Conservation (phyloP, 35 echinoderm and acorn worm species). For the Ptychodera flava region DNA sequence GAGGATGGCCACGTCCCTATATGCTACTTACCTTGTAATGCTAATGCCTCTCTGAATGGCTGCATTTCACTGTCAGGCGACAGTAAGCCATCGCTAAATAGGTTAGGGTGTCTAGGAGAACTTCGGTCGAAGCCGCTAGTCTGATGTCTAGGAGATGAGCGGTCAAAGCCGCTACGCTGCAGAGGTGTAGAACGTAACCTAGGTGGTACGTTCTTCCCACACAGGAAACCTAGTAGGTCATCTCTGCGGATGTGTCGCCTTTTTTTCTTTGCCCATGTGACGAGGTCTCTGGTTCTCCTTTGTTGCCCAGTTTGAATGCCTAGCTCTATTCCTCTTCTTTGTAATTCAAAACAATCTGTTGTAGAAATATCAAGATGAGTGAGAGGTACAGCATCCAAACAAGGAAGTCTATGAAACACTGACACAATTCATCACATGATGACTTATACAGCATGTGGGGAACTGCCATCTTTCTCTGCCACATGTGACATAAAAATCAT, state of each 20-base stretch:
- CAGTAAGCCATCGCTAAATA: background rate
- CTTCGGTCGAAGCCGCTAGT: background rate
- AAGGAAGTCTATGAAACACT: too few relatives aligned
- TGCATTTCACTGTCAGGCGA: conserved; percentile 78
- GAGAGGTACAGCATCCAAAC: too few relatives aligned
- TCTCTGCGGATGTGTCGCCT: conserved; percentile 82
- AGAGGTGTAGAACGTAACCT: conserved; percentile 29
- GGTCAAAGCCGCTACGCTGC: conserved; percentile 52
- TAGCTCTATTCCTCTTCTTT: conserved; percentile 74
- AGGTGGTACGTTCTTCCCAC: conserved; percentile 72
- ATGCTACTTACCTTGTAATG: conserved; percentile 90
- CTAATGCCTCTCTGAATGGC: conserved; percentile 88
- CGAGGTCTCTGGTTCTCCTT: conserved; percentile 78
- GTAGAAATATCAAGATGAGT: background rate
- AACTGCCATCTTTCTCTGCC: too few relatives aligned
- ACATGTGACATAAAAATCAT: too few relatives aligned
- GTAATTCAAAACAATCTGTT: conserved; percentile 93
- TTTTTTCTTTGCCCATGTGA: conserved; percentile 85
- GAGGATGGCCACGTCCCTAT: too few relatives aligned
- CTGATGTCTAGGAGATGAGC: conserved; percentile 71
- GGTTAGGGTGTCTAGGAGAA: background rate
- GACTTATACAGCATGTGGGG: too few relatives aligned
- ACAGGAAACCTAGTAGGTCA: conserved; percentile 88
- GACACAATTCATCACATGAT: too few relatives aligned
- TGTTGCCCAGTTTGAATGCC: conserved; percentile 85